These are phyloP conservation scores for Radopholus similis DNA, from an alignment of 1,140 invertebrate genomes.

Conservation along the genomic window DNA sequence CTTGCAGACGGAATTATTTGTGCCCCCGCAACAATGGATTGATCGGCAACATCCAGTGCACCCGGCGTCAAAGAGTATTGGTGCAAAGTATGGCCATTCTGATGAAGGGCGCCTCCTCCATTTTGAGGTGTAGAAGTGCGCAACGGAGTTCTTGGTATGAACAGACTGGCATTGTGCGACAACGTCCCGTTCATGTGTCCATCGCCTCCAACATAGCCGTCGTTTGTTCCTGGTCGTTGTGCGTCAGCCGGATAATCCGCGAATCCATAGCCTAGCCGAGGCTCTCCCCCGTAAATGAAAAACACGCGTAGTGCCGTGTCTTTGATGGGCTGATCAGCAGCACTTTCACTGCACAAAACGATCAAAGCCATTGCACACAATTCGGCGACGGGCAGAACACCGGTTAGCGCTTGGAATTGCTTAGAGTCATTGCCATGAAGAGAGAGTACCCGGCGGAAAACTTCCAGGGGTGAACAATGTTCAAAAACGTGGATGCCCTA, in stretches of 20 bases:
- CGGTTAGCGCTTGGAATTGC: conserved; percentile 38
- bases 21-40: conserved; percentile 55
- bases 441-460: conserved; percentile 23
- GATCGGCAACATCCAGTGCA: conserved; percentile 14
- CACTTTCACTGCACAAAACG: conserved; percentile 31
- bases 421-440: conserved; percentile 37
- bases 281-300: conserved; percentile 31
- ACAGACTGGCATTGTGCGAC: conserved; percentile 1
- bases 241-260: neutral
- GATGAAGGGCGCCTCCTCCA: neutral
- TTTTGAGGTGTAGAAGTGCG: conserved; percentile 31
- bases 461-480: conserved; percentile 39
- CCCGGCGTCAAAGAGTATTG: conserved; percentile 11
- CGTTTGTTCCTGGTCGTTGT: neutral
- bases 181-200: conserved; percentile 1
- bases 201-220: neutral
- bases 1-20: conserved; percentile 74
- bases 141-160: conserved; percentile 18
- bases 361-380: conserved; percentile 33
- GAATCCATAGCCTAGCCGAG: conserved; percentile 7
- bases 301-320: conserved; percentile 34
- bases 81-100: conserved; percentile 10
- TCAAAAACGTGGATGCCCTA: conserved; percentile 42
- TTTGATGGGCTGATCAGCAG: conserved; percentile 22
- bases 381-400: conserved; percentile 4